Evolutionary conservation across 2,113 vertebrate species (phyloP).

Genomic region (Corvus cornix): DNA sequence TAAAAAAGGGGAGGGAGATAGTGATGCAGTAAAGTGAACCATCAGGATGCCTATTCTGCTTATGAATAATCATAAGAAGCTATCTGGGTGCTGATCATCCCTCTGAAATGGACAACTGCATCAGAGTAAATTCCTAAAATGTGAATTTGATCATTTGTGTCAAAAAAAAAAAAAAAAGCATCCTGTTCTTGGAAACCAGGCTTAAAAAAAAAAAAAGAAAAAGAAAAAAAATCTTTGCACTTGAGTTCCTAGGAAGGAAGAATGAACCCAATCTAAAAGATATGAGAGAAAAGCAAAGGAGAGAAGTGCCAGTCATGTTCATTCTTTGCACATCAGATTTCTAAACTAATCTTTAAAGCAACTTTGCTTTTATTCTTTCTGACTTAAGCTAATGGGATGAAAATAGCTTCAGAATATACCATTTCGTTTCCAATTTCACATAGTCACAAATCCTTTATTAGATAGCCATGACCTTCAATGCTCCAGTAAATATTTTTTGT

Average conservation of each 20-base stretch:
- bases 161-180: background rate
- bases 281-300: background rate
- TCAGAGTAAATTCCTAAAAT: background rate
- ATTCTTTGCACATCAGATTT: slow-evolving; percentile 21
- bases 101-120: background rate
- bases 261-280: background rate
- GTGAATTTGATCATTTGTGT: background rate
- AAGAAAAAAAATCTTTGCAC: background rate
- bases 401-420: slow-evolving; percentile 72
- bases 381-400: slow-evolving; percentile 74
- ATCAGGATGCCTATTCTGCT: background rate
- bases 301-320: background rate
- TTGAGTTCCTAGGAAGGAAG: background rate
- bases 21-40: background rate
- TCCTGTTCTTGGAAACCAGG: background rate
- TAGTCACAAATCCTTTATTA: slow-evolving; percentile 65
- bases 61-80: background rate
- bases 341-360: slow-evolving; percentile 60
- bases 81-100: background rate
- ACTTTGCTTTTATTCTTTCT: slow-evolving; percentile 72
- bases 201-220: background rate
- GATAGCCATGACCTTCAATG: slow-evolving; percentile 69
- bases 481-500: slow-evolving; percentile 48
- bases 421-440: slow-evolving; percentile 68
- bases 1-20: background rate